These are phyloP conservation scores for Theocolax elegans DNA, from an alignment of 1,140 invertebrate genomes.

Conservation along the genomic window DNA sequence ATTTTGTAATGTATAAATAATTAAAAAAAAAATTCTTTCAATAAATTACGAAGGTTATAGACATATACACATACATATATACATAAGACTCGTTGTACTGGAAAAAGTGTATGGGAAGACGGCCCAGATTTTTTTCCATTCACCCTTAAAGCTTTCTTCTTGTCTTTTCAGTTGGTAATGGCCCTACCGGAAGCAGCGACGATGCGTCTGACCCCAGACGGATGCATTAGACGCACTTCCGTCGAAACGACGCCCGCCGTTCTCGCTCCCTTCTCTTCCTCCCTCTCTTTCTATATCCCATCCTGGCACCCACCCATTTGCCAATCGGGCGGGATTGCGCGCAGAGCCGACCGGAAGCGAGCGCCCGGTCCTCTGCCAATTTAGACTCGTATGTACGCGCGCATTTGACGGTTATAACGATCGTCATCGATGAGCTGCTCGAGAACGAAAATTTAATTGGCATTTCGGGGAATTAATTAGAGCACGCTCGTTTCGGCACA, in stretches of 20 bases:
- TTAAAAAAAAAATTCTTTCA: too few relatives aligned
- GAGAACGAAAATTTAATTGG: conserved; percentile 23
- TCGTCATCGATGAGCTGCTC: conserved; percentile 1
- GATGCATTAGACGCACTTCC: conserved; percentile 70
- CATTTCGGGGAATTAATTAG: too few relatives aligned
- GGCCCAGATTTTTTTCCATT: too few relatives aligned
- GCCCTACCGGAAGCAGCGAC: conserved; percentile 63
- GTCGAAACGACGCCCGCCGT: conserved; percentile 60
- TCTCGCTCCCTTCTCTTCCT: neutral
- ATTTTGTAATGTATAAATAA: too few relatives aligned
- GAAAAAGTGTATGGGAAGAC: too few relatives aligned
- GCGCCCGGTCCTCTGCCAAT: conserved; percentile 33
- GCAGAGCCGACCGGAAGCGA: conserved; percentile 24
- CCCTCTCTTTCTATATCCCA: neutral
- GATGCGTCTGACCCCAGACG: conserved; percentile 68
- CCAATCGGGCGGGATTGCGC: conserved; percentile 38
- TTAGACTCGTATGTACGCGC: conserved; percentile 27
- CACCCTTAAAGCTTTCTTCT: too few relatives aligned
- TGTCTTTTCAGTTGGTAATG: too few relatives aligned
- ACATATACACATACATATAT: too few relatives aligned
- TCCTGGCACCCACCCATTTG: conserved; percentile 38
- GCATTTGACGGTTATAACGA: conserved; percentile 20
- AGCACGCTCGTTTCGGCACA: too few relatives aligned
- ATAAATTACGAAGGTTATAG: too few relatives aligned
- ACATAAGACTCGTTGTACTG: too few relatives aligned